Evolutionary conservation across 2,888 invertebrate species (phyloP).

Genomic region (Xylota sylvarum): DNA sequence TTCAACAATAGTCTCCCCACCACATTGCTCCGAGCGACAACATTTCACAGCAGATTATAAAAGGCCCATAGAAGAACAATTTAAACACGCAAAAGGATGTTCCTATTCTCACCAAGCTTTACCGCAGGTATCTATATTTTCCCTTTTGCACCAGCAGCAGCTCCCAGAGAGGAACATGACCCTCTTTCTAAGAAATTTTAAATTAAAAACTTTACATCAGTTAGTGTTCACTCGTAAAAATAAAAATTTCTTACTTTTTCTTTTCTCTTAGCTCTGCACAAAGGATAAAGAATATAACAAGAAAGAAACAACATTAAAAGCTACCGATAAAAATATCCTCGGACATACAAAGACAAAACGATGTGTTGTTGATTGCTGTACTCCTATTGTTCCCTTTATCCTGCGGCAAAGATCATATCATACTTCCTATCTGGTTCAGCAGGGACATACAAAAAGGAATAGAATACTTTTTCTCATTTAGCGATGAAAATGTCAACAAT

Average conservation of each 20-base stretch:
- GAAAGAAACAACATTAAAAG: conserved; percentile 11
- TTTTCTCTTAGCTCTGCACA: background rate
- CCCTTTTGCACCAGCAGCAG: background rate
- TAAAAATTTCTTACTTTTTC: background rate
- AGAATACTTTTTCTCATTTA: conserved; percentile 18
- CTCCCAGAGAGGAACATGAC: background rate
- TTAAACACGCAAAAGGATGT: conserved; percentile 24
- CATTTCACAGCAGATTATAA: conserved; percentile 21
- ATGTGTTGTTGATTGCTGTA: conserved; percentile 18
- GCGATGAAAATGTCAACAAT: conserved; percentile 39
- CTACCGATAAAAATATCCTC: conserved; percentile 26
- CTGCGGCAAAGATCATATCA: conserved; percentile 19
- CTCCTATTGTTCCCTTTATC: conserved; percentile 21
- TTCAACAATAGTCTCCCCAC: background rate
- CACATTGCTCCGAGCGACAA: background rate
- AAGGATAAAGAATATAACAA: conserved; percentile 5
- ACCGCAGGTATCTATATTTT: background rate
- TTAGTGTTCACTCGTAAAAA: conserved; percentile 5
- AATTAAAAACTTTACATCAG: conserved; percentile 32
- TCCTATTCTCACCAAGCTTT: background rate
- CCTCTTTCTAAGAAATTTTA: conserved; percentile 5
- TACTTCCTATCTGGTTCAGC: conserved; percentile 11
- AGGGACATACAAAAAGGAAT: background rate
- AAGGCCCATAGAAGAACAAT: conserved; percentile 21
- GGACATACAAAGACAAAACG: conserved; percentile 35